These are phyloP conservation scores for Odontomachus brunneus DNA, from an alignment of 1,140 invertebrate genomes.

Conservation along the genomic window DNA sequence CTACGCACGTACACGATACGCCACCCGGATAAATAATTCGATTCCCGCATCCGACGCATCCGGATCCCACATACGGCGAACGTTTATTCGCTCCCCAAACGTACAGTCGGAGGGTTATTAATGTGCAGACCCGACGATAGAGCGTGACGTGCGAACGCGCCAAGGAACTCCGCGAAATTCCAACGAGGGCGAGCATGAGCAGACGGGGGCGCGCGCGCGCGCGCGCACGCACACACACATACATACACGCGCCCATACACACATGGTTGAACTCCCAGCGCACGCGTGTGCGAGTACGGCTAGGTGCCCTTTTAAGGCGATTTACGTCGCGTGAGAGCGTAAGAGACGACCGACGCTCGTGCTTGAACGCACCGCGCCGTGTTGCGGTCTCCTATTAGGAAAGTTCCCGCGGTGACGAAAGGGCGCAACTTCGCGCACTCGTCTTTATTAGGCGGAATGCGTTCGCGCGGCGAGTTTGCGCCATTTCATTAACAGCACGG, in stretches of 20 bases:
- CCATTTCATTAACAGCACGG: not conserved
- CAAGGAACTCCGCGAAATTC: not conserved
- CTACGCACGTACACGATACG: not conserved
- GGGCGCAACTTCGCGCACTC: slow-evolving; percentile 47
- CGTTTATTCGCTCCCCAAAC: slow-evolving; percentile 24
- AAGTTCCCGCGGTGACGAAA: slow-evolving; percentile 54
- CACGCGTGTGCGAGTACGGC: slow-evolving; percentile 41
- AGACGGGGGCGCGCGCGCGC: too few relatives aligned
- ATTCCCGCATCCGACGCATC: not conserved
- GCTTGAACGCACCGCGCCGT: slow-evolving; percentile 32
- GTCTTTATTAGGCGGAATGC: slow-evolving; percentile 44
- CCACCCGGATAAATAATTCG: not conserved
- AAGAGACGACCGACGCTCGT: slow-evolving; percentile 23
- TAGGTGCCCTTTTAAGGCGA: slow-evolving; percentile 52
- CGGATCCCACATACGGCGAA: not conserved
- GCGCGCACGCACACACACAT: too few relatives aligned
- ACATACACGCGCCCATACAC: too few relatives aligned
- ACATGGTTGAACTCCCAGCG: slow-evolving; percentile 48
- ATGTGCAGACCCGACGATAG: not conserved
- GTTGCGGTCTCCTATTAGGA: slow-evolving; percentile 51
- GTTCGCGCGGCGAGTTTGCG: not conserved
- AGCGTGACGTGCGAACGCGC: not conserved
- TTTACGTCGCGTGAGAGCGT: slow-evolving; percentile 44
- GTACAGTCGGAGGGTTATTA: not conserved
- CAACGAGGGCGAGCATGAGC: not conserved